A percentile compares a stretch with the other conserved stretches of the same genome.
These are phyloP conservation scores for Resseliella maxima DNA, from an alignment of 2,888 invertebrate genomes.

Conservation along the genomic window DNA sequence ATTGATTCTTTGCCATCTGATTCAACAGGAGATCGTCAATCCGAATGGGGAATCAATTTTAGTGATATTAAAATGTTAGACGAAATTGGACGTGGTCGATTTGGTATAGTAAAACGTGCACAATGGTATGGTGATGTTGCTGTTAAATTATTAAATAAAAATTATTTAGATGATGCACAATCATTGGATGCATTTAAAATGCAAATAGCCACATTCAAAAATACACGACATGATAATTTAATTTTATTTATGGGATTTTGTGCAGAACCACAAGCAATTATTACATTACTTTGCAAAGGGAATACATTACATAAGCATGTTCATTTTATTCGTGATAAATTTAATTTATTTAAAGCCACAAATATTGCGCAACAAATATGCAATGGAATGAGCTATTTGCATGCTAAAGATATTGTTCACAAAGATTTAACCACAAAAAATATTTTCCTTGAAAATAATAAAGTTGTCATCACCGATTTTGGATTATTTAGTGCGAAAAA, in stretches of 20 bases:
- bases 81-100: constrained; percentile 89
- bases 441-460: constrained; percentile 96
- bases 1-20: background rate
- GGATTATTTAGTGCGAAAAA: constrained; percentile 97
- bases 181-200: constrained; percentile 92
- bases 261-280: constrained; percentile 98
- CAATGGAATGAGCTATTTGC: constrained; percentile 98
- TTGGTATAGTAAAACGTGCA: constrained; percentile 94
- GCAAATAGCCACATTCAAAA: constrained; percentile 95
- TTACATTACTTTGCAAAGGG: constrained; percentile 96
- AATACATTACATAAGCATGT: constrained; percentile 94
- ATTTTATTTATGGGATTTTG: constrained; percentile 99
- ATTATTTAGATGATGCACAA: constrained; percentile 71
- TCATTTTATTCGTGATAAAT: constrained; percentile 91
- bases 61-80: constrained; percentile 90
- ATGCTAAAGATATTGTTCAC: constrained; percentile 96
- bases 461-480: constrained; percentile 98
- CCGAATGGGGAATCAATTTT: constrained; percentile 89
- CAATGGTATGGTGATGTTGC: constrained; percentile 99
- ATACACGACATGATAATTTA: constrained; percentile 97
- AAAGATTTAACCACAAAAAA: constrained; percentile 99
- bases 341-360: constrained; percentile 92
- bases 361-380: constrained; percentile 94
- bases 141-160: constrained; percentile 91
- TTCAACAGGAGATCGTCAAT: constrained; percentile 37